Base-by-base conservation (phyloP, 2,113 vertebrate species). In the Camelus dromedarius region DNA sequence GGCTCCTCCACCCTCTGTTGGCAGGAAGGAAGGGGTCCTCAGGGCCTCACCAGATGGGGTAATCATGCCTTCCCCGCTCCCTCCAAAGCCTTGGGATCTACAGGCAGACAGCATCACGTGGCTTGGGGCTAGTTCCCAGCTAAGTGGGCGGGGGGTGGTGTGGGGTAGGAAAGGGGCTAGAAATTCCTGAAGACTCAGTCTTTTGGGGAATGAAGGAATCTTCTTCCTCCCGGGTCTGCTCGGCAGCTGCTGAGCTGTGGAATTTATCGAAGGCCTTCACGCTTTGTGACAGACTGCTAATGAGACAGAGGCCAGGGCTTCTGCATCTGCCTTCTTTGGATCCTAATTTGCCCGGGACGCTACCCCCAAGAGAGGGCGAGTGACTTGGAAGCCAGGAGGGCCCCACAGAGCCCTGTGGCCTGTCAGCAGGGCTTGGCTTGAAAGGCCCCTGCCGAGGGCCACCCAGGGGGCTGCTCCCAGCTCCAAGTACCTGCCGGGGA, bases 401-500 rank as follows among this genome's bases (percentile, higher is more conserved):
- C 94, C 97, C 96, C 97, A 70, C 97, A 81, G 96, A 96, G 81
- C 96, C 96, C 98, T 98, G 97, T 95, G 98, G 98, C 98, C 98
- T 82, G 97, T 97, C 10, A 96, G 98, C 93, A 97, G 92, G 73
- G 98, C 96, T 93, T 9, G 95, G 97, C 98, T 98, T 98, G 98
- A 98, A 98, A 98, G 98, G 98, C 96, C 85, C 89, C 91, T 56
- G 93, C 73, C 3, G 38, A 90, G 98, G 98, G 98, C 99, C 99
- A 99, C 99, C 99, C 99, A 99, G 97, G 97, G 98, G 98, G 98
- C 96, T 96, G 97, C 98, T 97, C 97, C 98, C 86, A 97, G 98
- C 97, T 98, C 98, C 97, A 98, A 98, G 98, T 98, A 98, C 98
- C 98, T 98, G 98, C 95, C 92, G 54, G 96, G 97, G 98, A 98